Conservation (phyloP, 2,113 vertebrate genomes). For the Dicerorhinus sumatrensis region DNA sequence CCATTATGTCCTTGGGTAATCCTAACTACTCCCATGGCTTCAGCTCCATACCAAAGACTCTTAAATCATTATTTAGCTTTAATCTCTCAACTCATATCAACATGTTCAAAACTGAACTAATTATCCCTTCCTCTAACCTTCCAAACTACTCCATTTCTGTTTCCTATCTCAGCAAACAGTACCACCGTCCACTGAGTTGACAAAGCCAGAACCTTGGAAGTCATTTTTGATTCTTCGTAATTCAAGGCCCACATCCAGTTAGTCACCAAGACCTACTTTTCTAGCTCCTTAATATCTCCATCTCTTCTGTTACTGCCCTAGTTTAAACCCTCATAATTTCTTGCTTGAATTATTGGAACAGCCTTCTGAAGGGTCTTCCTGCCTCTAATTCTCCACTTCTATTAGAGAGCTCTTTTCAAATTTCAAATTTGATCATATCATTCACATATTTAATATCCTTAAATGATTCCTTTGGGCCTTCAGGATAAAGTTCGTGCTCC, state of each 20-base stretch:
- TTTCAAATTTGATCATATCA: not conserved
- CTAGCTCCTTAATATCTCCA: not conserved
- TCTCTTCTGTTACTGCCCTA: not conserved
- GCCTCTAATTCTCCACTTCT: not conserved
- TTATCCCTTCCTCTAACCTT: not conserved
- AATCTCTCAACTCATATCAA: not conserved
- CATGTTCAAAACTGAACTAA: not conserved
- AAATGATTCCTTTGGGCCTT: not conserved
- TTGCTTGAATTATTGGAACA: not conserved
- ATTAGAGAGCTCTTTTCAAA: not conserved
- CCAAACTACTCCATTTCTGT: not conserved
- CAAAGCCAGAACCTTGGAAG: not conserved
- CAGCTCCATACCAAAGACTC: not conserved
- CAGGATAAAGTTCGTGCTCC: not conserved
- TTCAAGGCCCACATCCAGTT: not conserved
- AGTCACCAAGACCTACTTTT: not conserved
- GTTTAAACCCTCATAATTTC: not conserved
- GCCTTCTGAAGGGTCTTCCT: not conserved
- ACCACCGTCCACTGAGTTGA: not conserved
- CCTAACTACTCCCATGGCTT: not conserved
- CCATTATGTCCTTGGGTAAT: not conserved
- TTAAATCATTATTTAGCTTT: not conserved
- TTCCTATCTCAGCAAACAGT: not conserved
- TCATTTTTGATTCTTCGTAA: not conserved
- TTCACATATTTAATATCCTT: constrained; percentile 25